phyloP scores from a whole-genome alignment of 1,140 invertebrate species.

The Eciton burchellii region DNA sequence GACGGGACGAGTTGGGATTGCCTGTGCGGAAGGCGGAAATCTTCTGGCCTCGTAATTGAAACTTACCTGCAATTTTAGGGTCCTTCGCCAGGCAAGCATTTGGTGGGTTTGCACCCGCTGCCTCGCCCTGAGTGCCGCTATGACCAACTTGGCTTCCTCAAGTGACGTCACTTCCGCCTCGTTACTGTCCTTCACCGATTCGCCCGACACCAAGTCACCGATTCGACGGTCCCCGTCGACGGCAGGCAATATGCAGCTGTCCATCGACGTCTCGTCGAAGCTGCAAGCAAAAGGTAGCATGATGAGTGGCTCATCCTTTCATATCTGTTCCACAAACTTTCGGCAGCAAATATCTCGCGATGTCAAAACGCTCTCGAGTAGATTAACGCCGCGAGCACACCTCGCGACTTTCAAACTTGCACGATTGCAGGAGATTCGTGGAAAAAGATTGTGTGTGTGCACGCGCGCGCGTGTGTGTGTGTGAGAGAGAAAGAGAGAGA shows the following conservation, averaged over 20 bases:
- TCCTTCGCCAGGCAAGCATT: conserved; percentile 85
- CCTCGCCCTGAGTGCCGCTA: conserved; percentile 84
- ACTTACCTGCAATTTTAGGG: conserved; percentile 86
- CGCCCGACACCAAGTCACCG: conserved; percentile 70
- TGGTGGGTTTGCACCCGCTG: conserved; percentile 85
- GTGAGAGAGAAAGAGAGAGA: too few species aligned
- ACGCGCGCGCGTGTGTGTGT: too few species aligned
- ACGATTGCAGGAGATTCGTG: background rate
- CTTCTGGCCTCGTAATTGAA: conserved; percentile 34
- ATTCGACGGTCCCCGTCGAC: conserved; percentile 75
- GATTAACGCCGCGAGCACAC: background rate
- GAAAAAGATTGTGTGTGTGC: too few species aligned
- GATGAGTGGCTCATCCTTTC: conserved; percentile 22
- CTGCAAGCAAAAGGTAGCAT: conserved; percentile 74
- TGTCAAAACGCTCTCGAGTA: background rate
- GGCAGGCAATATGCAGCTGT: conserved; percentile 78
- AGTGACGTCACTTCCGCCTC: conserved; percentile 84
- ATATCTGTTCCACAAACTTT: background rate
- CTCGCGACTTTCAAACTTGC: background rate
- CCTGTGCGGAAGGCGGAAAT: conserved; percentile 34
- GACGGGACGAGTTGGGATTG: conserved; percentile 17
- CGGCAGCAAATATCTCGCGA: background rate
- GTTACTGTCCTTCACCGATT: conserved; percentile 63
- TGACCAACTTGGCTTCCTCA: conserved; percentile 86
- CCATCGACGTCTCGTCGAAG: conserved; percentile 85